Percentiles rank a stretch among this genome's conserved stretches.
Evolutionary conservation across 2,113 vertebrate genomes (phyloP).

Genomic region (Pelodiscus sinensis): DNA sequence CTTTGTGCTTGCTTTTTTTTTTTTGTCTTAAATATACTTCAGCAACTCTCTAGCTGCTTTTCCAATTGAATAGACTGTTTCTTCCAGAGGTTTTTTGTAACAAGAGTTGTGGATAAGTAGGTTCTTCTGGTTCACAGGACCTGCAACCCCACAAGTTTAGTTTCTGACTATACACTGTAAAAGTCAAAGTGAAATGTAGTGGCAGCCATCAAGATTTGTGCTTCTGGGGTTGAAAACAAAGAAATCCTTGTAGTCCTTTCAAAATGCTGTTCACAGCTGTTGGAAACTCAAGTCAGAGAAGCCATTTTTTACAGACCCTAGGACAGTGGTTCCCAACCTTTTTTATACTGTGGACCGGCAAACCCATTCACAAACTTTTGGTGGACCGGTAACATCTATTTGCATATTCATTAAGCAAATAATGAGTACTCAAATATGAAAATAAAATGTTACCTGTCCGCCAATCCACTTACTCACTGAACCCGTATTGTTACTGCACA

Average conservation of each 20-base stretch:
- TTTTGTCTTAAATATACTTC: background rate
- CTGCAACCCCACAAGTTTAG: background rate
- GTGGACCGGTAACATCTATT: too few relatives aligned
- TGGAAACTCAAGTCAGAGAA: background rate
- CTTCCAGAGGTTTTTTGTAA: background rate
- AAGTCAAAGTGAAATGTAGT: background rate
- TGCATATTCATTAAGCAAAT: too few relatives aligned
- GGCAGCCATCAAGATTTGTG: background rate
- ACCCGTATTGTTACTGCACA: too few relatives aligned
- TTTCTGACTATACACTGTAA: background rate
- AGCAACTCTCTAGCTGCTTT: background rate
- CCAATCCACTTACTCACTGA: too few relatives aligned
- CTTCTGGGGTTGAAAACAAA: background rate
- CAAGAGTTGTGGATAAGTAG: accelerated
- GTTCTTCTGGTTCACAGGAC: background rate
- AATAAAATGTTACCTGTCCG: too few relatives aligned
- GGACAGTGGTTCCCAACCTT: too few relatives aligned
- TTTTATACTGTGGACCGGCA: too few relatives aligned
- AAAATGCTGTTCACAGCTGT: background rate
- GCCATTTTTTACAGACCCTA: background rate
- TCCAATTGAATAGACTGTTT: background rate
- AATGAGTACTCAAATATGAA: too few relatives aligned
- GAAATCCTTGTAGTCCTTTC: background rate
- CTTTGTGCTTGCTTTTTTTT: background rate
- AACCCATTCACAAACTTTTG: too few relatives aligned